Base-by-base conservation (phyloP, 37 sponge, comb jelly and placozoan genomes). In the Bolinopsis microptera region DNA sequence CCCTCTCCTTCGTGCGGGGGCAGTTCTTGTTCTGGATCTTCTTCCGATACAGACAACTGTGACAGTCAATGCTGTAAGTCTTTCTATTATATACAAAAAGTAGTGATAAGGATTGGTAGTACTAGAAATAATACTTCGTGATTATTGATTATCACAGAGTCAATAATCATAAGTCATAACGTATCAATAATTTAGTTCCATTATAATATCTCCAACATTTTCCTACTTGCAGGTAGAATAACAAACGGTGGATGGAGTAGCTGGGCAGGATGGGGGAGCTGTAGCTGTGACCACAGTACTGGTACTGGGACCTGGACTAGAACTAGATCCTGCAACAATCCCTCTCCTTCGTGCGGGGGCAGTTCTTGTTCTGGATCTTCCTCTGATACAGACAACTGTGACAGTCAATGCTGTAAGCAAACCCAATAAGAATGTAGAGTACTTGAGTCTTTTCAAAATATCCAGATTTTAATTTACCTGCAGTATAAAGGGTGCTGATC, bases 231-330 rank as follows among this genome's bases (percentile, higher is more conserved):
- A 48, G 61, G 61, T 48, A 48, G 5, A 13, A 48, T 13, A 48
- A 48, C 61, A 48, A 48, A 48, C 13, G 61, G 61, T 48, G 61
- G 61, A 18, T 48, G 61, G 61, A 48, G 9, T 9, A n/a, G 26
- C 30, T 70, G 74, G 74, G 30, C 28, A 28, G 74, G 21, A 3
- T 70, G 74, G 74, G 74, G 74, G 26, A 28, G 28, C 74, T 70
- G 74, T 26, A 70, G 30, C 26, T 70, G 74, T 70, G 74, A 70
- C 26, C 74, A 70, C 74, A 70, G 74, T 26, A 70, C 74, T n/a
- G 74, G 74, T 5, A 26, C 30, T 2, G 74, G 74, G 3, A 70
- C 74, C 26, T 70, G 26, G 16, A 70, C 74, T n/a, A 22, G 74
- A 22, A 28, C 30, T 26, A 70, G 74, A 26, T 28, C 28, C 25